Evolutionary conservation across 2,888 invertebrate genomes (phyloP), one percentile per base, ranked within the genome.

Genomic region (Tribolium freemani): DNA sequence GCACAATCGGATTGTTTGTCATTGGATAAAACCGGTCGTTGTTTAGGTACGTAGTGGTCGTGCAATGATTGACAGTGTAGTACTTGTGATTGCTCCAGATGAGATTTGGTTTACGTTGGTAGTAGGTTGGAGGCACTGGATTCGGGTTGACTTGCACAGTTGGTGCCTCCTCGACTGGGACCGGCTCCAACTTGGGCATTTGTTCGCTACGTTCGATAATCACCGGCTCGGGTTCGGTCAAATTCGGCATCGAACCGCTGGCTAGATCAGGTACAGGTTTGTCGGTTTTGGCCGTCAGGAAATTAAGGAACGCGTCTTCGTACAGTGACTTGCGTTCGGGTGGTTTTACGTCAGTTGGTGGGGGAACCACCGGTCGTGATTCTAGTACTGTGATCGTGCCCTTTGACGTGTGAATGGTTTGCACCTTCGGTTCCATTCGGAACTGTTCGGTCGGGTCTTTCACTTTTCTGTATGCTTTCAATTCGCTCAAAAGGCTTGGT

Each of bases 1-100:
- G 3, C n/a, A 69, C 45, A 3, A 61, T 31, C 5, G 48, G 31
- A 30, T 76, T 75, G 26, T 79, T 72, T 8, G 81, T 83, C 84
- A 86, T 81, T 0, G 86, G 86, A 74, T 83, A 86, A 75, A 86
- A 85, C n/a, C 85, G 71, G 11, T 86, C 83, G 0, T 74, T 67
- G 48, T 84, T 82, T 4, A 77, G 68, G 69, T 83, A 84, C 20
- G 79, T 76, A 9, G 80, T 76, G n/a, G 80, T 72, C 0, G 76
- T 63, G 64, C 84, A 84, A 44, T 67, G 73, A 71, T 86, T 86
- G 0, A 86, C 81, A 0, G 84, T 82, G 69, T 83, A 86, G 76
- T 82, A 85, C 53, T 83, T 83, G 8, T 80, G 78, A 53, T 81
- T 79, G 16, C 74, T 71, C 82, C 80, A 81, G 20, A 82, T 79